These are phyloP conservation scores for Drosophila yooni DNA, from an alignment of 2,888 invertebrate genomes.

Conservation along the genomic window DNA sequence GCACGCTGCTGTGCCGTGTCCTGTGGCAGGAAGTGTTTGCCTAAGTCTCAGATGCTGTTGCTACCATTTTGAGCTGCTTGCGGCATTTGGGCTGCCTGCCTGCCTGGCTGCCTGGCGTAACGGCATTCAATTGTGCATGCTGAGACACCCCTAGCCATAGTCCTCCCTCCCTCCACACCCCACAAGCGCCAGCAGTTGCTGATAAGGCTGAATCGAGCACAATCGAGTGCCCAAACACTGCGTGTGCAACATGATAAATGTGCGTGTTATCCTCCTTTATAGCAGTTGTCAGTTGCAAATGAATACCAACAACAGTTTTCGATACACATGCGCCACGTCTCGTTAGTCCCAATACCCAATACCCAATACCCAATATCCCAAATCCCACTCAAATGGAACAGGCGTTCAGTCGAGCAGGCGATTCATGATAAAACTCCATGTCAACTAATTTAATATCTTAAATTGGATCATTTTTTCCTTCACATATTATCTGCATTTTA, in stretches of 20 bases:
- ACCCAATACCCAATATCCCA: conserved; percentile 1
- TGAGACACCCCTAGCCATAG: conserved; percentile 12
- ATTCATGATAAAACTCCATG: conserved; percentile 23
- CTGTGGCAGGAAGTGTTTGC: conserved; percentile 55
- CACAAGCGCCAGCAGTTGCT: conserved; percentile 32
- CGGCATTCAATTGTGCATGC: conserved; percentile 73
- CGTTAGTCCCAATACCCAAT: conserved; percentile 20
- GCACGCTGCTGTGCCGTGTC: conserved; percentile 48
- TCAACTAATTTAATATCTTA: conserved; percentile 10
- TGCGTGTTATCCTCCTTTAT: conserved; percentile 65
- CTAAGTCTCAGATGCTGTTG: conserved; percentile 37
- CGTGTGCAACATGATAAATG: conserved; percentile 75
- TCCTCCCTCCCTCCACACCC: conserved; percentile 10
- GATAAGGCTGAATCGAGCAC: conserved; percentile 74
- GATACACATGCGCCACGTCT: conserved; percentile 34
- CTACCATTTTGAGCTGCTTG: conserved; percentile 29
- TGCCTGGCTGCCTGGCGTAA: conserved; percentile 43
- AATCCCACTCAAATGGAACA: conserved; percentile 38
- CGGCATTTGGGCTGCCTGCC: conserved; percentile 13
- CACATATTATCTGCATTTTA: conserved; percentile 8
- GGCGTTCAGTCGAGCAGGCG: conserved; percentile 1
- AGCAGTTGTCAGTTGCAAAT: conserved; percentile 75
- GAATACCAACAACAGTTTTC: conserved; percentile 45
- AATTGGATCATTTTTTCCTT: conserved; percentile 15
- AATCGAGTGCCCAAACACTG: conserved; percentile 71